phyloP scores from a whole-genome alignment of 2,113 vertebrate genomes.

The Alligator sinensis region DNA sequence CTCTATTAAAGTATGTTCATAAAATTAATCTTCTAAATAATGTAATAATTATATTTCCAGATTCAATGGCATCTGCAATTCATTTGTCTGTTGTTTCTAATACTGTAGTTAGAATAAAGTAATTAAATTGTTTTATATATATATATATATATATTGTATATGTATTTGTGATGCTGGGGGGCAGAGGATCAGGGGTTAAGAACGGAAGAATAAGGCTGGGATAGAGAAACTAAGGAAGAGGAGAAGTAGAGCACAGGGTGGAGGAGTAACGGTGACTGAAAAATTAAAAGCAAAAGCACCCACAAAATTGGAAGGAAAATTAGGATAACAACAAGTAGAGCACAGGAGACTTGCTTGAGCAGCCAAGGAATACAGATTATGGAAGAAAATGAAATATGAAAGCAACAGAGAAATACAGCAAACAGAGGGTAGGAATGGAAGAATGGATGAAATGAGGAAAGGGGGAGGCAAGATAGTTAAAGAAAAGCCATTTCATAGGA shows the following conservation, averaged over 20 bases:
- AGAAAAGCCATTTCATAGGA: neutral
- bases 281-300: neutral
- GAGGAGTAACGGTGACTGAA: neutral
- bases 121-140: neutral
- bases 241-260: neutral
- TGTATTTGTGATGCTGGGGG: accelerated
- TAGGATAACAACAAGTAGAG: neutral
- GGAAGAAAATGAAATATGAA: neutral
- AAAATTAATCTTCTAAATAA: neutral
- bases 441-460: neutral
- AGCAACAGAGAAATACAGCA: neutral
- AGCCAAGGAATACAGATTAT: neutral
- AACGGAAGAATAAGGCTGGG: neutral
- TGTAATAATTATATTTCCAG: neutral
- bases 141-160: too few relatives aligned
- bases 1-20: neutral
- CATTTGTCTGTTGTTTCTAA: neutral
- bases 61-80: neutral
- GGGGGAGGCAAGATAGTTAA: neutral
- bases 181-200: neutral
- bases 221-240: neutral
- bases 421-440: accelerated
- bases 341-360: neutral
- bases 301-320: neutral
- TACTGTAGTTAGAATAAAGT: neutral